phyloP scores from a whole-genome alignment of 2,888 invertebrate genomes.

The Pristionchus exspectatus region DNA sequence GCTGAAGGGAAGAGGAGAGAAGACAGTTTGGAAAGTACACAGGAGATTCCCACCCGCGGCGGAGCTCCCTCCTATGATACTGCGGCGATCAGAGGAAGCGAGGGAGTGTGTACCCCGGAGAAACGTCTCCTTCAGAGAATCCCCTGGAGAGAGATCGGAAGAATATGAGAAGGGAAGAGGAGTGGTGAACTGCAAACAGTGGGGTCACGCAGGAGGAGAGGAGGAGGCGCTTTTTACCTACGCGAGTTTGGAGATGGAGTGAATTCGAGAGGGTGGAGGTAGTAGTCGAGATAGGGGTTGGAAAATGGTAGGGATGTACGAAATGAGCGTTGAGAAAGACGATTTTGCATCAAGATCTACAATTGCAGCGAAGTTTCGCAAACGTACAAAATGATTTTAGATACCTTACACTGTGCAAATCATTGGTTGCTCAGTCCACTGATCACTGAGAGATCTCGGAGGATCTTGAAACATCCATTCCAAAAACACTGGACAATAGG shows the following conservation, averaged over 20 bases:
- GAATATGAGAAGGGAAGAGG: background rate
- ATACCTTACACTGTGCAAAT: too few relatives aligned
- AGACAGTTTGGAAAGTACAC: conserved; percentile 51
- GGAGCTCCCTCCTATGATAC: background rate
- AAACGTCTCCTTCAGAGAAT: background rate
- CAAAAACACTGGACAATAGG: background rate
- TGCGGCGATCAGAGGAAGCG: background rate
- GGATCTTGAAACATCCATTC: background rate
- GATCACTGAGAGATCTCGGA: too few relatives aligned
- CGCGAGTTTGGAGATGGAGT: conserved; percentile 13
- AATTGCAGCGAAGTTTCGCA: too few relatives aligned
- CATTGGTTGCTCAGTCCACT: too few relatives aligned
- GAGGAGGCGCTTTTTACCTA: background rate
- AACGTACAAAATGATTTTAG: too few relatives aligned
- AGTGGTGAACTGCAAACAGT: conserved; percentile 1
- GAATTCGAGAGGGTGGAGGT: background rate
- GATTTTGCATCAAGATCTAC: background rate
- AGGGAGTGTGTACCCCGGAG: background rate
- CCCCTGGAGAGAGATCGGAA: conserved; percentile 22
- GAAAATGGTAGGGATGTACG: background rate
- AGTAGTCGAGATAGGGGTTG: background rate
- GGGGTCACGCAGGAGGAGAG: conserved; percentile 11
- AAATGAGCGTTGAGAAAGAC: background rate
- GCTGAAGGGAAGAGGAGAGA: background rate
- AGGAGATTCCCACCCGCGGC: background rate